Base-by-base conservation (phyloP, 1,140 invertebrate species). In the Camponotus pennsylvanicus region DNA sequence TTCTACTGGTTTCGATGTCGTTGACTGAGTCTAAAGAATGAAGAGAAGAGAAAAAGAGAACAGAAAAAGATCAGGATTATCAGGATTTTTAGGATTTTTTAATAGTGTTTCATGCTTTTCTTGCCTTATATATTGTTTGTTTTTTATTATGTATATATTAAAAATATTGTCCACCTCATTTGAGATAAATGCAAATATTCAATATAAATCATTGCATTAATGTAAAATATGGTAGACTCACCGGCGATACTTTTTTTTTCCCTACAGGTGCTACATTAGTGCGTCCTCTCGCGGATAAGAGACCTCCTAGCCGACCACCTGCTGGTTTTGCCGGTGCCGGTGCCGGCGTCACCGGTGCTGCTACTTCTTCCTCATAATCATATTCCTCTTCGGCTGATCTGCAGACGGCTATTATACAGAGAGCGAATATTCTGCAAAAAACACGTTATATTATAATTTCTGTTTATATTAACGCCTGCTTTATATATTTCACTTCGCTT, bases 381-480 rank as follows among this genome's bases (percentile, higher is more conserved):
- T 94, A 93, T 21, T 93, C 92, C 34, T 93, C 93, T 11, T 93
- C 92, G n/a, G 90, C 91, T 64, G 91, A 91, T 67, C 79, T 90
- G 45, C 87, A 91, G 21, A 82, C 87, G 13, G 89, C 90, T 83
- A 93, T 88, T 64, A 93, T 63, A 73, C 91, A 92, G 15, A 92
- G 77, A 67, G 87, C 90, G 67, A 94, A 37, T 79, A 94, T 79
- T 90, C 93, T 94, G 85, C 8, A 80, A 91, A 82, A n/a, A 57
- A 61, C 0, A 70, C n/a, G 34, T 66, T 78, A 45, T 1, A 4
- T 1, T 59, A 45, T 27, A 42, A 57, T 78, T 78, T 42, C 9
- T 40, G 7, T 21, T 2, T 57, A 27, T 27, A 79, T 69, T 69
- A 69, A 1, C n/a, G 34, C 8, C 18, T 80, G 2, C 11, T 70